Evolutionary conservation across 2,888 invertebrate species (phyloP).

Genomic region (Venustoraphidia nigricollis): DNA sequence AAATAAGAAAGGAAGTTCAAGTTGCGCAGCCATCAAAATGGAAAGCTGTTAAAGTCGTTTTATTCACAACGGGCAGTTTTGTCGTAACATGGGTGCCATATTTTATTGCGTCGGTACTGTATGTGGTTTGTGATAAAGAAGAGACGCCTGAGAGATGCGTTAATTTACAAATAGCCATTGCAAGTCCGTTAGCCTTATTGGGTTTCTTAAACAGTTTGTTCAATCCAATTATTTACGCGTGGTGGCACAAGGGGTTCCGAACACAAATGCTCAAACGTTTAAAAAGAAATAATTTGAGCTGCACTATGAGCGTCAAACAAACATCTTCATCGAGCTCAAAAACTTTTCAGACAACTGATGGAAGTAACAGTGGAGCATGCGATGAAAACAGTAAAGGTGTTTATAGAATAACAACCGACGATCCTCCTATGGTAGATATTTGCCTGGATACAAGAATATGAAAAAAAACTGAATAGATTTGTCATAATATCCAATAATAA

Average conservation of each 20-base stretch:
- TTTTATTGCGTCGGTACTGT: constrained; percentile 38
- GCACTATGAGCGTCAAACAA: no score
- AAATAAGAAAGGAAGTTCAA: constrained; percentile 13
- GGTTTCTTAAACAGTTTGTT: constrained; percentile 44
- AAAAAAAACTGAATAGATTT: no score
- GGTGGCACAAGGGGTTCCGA: constrained; percentile 55
- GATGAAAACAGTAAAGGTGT: no score
- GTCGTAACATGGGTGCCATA: constrained; percentile 47
- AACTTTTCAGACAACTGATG: not conserved
- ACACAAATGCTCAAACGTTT: constrained; percentile 25
- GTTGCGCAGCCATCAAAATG: constrained; percentile 34
- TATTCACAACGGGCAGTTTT: constrained; percentile 43
- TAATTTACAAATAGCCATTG: constrained; percentile 31
- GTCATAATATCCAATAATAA: no score
- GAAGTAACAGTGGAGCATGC: not conserved
- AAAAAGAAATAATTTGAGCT: constrained; percentile 2
- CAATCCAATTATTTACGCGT: constrained; percentile 51
- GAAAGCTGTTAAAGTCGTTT: constrained; percentile 44
- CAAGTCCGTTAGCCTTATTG: constrained; percentile 40
- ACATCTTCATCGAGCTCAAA: no score
- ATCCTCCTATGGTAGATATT: no score
- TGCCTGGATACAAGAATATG: no score
- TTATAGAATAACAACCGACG: no score
- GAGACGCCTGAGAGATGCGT: constrained; percentile 31
- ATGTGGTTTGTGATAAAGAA: constrained; percentile 35